phyloP scores from a whole-genome alignment of 2,113 vertebrate species.

The Lynx canadensis region DNA sequence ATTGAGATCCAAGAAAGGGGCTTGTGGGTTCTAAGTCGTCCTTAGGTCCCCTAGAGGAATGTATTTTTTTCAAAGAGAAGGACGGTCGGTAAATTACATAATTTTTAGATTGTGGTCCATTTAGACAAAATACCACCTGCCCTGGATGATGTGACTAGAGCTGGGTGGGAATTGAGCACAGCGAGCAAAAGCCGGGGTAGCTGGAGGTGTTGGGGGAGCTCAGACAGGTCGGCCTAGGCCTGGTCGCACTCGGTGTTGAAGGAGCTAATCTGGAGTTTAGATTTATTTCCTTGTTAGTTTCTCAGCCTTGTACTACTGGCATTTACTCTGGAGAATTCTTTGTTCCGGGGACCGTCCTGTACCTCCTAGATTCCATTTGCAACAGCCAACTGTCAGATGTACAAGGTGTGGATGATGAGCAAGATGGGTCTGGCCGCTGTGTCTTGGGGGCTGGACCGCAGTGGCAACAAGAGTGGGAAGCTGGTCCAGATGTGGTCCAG shows the following conservation, averaged over 20 bases:
- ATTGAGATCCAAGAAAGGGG: not conserved
- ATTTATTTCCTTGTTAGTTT: not conserved
- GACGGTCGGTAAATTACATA: not conserved
- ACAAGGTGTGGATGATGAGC: too few relatives aligned
- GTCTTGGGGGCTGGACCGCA: fast-evolving
- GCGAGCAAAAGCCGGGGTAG: not conserved
- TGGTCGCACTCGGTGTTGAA: not conserved
- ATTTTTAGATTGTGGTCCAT: not conserved
- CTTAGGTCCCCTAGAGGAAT: too few relatives aligned
- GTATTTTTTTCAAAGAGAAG: not conserved
- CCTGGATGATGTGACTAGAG: not conserved
- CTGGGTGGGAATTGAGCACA: not conserved
- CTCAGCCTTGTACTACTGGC: not conserved
- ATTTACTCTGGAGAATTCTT: not conserved
- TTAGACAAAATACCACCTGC: not conserved
- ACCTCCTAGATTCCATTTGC: fast-evolving
- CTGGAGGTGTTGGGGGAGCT: not conserved
- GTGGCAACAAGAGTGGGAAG: too few relatives aligned
- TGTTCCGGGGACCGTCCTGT: too few relatives aligned
- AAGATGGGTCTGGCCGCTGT: not conserved
- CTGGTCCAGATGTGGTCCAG: not conserved
- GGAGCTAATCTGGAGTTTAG: not conserved
- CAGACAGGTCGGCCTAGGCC: not conserved
- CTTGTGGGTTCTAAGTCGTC: not conserved
- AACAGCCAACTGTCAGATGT: fast-evolving